A percentile compares a stretch with the other conserved stretches of the same genome.
Conservation (phyloP, 2,888 invertebrate genomes). For the Nephrocerus scutellatus region DNA sequence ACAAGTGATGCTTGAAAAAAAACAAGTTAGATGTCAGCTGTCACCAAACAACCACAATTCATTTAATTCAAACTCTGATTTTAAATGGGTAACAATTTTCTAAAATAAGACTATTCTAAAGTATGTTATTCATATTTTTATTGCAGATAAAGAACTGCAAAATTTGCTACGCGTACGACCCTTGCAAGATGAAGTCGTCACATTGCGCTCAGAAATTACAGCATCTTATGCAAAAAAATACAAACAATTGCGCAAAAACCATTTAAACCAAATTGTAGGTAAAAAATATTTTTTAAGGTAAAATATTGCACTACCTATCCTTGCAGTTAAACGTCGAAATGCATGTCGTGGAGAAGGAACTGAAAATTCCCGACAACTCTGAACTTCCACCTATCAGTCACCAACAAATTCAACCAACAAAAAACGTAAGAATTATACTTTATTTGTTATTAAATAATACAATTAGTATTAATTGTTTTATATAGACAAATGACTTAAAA, state of each 20-base stretch:
- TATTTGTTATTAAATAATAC: not conserved
- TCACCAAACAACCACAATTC: too few species aligned
- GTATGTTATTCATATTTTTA: too few species aligned
- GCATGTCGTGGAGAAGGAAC: conserved; percentile 16
- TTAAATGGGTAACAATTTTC: too few species aligned
- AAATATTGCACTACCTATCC: not conserved
- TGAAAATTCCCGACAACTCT: conserved; percentile 13
- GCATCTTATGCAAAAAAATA: conserved; percentile 25
- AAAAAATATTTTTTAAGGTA: not conserved
- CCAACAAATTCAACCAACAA: not conserved
- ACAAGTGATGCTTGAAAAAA: too few species aligned
- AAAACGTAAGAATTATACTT: conserved; percentile 6
- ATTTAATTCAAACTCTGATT: too few species aligned
- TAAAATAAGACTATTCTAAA: too few species aligned
- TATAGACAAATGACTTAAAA: conserved; percentile 25
- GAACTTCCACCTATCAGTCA: not conserved
- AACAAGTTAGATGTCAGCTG: too few species aligned
- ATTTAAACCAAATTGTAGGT: conserved; percentile 22
- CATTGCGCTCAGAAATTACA: conserved; percentile 20
- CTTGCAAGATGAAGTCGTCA: conserved; percentile 22
- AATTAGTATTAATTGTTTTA: not conserved
- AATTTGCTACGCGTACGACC: conserved; percentile 19
- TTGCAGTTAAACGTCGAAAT: conserved; percentile 19
- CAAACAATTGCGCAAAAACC: too few species aligned
- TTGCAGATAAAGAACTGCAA: conserved; percentile 21